Percentiles rank a stretch among this genome's conserved stretches.
Evolutionary conservation across 2,113 vertebrate species (phyloP).

Genomic region (Grammomys dolichurus): DNA sequence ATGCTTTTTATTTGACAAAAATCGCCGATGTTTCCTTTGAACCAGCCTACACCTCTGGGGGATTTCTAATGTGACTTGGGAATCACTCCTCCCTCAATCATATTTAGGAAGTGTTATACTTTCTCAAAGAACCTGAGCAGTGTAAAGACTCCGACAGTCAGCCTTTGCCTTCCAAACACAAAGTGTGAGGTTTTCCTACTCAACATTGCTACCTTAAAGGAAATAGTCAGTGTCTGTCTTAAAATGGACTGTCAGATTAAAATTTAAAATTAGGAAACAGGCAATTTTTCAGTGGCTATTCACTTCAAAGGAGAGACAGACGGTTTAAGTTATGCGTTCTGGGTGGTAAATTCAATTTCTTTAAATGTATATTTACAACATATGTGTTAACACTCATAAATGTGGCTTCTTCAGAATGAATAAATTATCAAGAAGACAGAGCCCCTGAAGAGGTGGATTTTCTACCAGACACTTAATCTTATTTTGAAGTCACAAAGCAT

Average conservation of each 20-base stretch:
- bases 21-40: constrained; percentile 63
- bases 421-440: constrained; percentile 27
- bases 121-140: constrained; percentile 50
- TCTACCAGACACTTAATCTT: constrained; percentile 30
- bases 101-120: constrained; percentile 69
- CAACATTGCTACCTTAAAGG: constrained; percentile 41
- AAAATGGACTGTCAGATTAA: constrained; percentile 60
- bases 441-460: neutral
- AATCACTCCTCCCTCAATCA: constrained; percentile 28
- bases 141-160: constrained; percentile 49
- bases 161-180: constrained; percentile 59
- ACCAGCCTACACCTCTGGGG: constrained; percentile 65
- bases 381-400: constrained; percentile 45
- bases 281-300: constrained; percentile 12
- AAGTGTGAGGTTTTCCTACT: constrained; percentile 52
- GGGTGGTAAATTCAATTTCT: neutral
- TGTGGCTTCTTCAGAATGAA: constrained; percentile 22
- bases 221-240: constrained; percentile 43
- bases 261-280: constrained; percentile 57
- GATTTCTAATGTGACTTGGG: constrained; percentile 75
- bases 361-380: neutral
- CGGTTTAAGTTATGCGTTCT: neutral
- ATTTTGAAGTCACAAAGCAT: constrained; percentile 44
- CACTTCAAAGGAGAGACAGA: constrained; percentile 2
- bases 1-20: constrained; percentile 68